These are phyloP conservation scores for Circaetus gallicus DNA, from an alignment of 2,113 vertebrate species.

Conservation along the genomic window DNA sequence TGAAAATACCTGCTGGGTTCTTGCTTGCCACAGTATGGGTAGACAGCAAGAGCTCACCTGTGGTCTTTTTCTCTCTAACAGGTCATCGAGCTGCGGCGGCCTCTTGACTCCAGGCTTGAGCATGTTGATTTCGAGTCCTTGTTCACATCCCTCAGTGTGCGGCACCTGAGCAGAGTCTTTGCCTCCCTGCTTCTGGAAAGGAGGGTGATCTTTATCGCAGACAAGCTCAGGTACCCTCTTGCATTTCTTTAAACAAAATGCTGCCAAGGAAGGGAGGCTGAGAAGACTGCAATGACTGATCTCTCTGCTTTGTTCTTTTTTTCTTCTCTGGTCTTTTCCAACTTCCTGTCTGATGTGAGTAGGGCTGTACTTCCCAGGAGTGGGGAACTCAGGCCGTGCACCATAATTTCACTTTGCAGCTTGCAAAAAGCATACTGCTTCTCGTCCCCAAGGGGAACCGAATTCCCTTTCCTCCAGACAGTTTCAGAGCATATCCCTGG, in stretches of 20 bases:
- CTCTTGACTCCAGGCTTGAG: slow-evolving; percentile 91
- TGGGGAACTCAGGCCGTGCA: neutral
- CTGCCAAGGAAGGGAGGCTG: neutral
- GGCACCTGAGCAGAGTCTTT: slow-evolving; percentile 82
- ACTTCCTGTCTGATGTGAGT: rapidly evolving
- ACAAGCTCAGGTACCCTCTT: slow-evolving; percentile 89
- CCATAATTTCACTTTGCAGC: neutral
- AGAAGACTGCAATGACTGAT: neutral
- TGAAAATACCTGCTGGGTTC: neutral
- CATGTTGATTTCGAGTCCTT: slow-evolving; percentile 95
- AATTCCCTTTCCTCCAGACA: neutral
- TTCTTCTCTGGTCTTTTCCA: neutral
- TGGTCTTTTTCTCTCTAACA: slow-evolving; percentile 25
- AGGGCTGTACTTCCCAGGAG: neutral
- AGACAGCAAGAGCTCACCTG: neutral
- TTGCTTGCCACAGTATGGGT: neutral
- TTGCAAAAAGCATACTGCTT: neutral
- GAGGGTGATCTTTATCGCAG: slow-evolving; percentile 92
- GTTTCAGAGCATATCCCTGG: neutral
- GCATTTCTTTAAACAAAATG: neutral
- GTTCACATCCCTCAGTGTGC: slow-evolving; percentile 84
- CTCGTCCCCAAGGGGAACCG: neutral
- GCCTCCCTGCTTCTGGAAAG: slow-evolving; percentile 91
- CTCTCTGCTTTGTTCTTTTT: neutral
- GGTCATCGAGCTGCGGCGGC: slow-evolving; percentile 92